Base-by-base conservation (phyloP, 1,140 invertebrate species). In the Brachystomella parvula region DNA sequence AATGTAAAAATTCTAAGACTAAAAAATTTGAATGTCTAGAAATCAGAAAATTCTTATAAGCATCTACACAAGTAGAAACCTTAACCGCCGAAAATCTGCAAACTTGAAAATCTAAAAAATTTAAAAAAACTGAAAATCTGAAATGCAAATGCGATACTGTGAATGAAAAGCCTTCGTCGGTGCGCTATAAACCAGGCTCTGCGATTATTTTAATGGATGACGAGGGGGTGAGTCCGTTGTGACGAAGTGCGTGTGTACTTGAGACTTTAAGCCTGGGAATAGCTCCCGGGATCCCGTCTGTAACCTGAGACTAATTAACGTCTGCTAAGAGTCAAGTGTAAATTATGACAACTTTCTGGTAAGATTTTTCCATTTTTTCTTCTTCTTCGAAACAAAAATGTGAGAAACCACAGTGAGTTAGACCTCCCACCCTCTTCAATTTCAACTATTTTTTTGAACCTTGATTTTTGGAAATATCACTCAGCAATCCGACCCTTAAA, bases 261-360 rank as follows among this genome's bases (percentile, higher is more conserved):
- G 35, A 39, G 35, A 39, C 19, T 39, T 6, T 6, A 39, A 39
- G 35, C 35, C 6, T 9, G 35, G 35, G 35, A 39, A 39, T 9
- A 39, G 19, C 35, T 15, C 24, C 21, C 6, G 24, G 24, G 49
- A 26, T 12, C 49, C 49, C 49, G 12, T 53, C 24, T 15, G 6
- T 53, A 17, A 9, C 49, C 35, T 39, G 49, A 53, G 12, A 12
- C 49, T 53, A 53, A 53, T 53, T 53, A 53, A 53, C n/a, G 49
- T 53, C 49, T 53, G 49, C 49, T 53, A 53, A 53, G 21, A 53
- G 49, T 53, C 49, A 53, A 53, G 49, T 53, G 49, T 12, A 24
- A 53, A 19, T 53, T 53, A 53, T 53, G 15, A 53, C 49, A 53
- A 53, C 15, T 53, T 53, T 39, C 35, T 6, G 35, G 35, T 39